Evolutionary conservation across 2,888 invertebrate genomes (phyloP), one percentile per base, ranked within the genome.

Genomic region (Cryptophagus acutangulus): DNA sequence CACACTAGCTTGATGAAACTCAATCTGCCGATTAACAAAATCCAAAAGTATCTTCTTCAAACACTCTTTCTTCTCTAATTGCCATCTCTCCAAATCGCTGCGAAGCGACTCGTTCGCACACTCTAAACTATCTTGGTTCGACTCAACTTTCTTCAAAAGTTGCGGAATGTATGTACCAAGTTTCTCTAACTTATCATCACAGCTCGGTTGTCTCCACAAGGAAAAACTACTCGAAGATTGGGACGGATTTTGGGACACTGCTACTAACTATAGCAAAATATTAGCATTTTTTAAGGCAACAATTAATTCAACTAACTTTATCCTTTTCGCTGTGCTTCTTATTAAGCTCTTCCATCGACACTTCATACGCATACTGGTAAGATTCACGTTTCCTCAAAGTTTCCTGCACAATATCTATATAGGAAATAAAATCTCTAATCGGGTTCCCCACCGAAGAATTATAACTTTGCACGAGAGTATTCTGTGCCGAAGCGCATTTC

Each of bases 41-140:
- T 74, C 71, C 17, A 77, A 65, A 9, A 83, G 68, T 54, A 82
- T 73, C 46, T 73, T 74, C 58, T 79, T 80, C 36, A 84, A 62
- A 62, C 81, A 81, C 18, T 72, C 67, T 43, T 76, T 76, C 57
- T 82, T 83, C 50, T 79, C 81, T 18, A 69, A 58, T 48, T 80
- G 77, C 83, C 83, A 84, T 41, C 81, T 70, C 36, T 80, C 77
- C 43, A 82, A 65, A 61, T 84, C 83, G 28, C 82, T 79, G 36
- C 79, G 70, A 17, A 84, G 65, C 58, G 81, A 78, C 59, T 82
- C 80, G 59, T 82, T 82, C 0, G 82, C 80, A 57, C 80, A 80
- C 59, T 81, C 81, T 31, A 80, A 67, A 53, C 75, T 75, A 63
- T 84, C 83, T 59, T 78, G 78, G 34, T 73, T 60, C 2, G 70